Conservation (phyloP, 2,888 invertebrate species). For the Penaeus monodon region DNA sequence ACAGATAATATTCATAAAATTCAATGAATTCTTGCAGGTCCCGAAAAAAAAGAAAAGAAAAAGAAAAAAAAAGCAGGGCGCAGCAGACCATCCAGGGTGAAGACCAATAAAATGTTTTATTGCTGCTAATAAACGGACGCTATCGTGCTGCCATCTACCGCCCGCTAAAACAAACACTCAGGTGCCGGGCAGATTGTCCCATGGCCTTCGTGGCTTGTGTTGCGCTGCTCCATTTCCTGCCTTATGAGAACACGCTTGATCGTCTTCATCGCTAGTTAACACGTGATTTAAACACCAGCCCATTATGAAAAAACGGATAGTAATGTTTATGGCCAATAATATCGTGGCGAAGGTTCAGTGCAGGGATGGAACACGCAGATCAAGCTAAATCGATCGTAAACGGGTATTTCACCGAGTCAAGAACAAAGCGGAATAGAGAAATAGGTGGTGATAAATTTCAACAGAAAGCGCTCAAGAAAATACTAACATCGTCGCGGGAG, state of each 20-base stretch:
- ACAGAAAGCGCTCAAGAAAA: too few species aligned
- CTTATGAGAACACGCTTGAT: too few species aligned
- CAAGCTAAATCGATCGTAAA: neutral
- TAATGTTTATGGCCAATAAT: neutral
- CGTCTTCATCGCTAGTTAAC: too few species aligned
- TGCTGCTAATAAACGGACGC: slow-evolving; percentile 47
- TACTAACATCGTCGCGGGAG: too few species aligned
- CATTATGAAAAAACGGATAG: too few species aligned
- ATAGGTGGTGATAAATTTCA: neutral
- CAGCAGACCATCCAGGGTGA: slow-evolving; percentile 29
- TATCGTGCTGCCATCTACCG: slow-evolving; percentile 54
- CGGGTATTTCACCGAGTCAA: neutral
- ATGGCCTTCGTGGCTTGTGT: slow-evolving; percentile 14
- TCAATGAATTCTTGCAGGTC: neutral
- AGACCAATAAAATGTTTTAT: slow-evolving; percentile 56
- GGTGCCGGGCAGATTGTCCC: slow-evolving; percentile 24
- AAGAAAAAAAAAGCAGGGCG: neutral
- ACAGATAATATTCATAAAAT: slow-evolving; percentile 28
- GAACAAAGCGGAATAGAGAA: neutral
- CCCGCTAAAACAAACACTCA: slow-evolving; percentile 55
- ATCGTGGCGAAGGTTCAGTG: neutral
- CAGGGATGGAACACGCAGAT: neutral
- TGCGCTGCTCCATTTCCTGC: too few species aligned
- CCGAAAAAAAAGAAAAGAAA: neutral
- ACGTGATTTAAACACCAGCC: too few species aligned